A percentile compares a stretch with the other conserved stretches of the same genome.
These are phyloP conservation scores for Premnoplex brunnescens DNA, from an alignment of 2,797 vertebrate genomes.

Conservation along the genomic window DNA sequence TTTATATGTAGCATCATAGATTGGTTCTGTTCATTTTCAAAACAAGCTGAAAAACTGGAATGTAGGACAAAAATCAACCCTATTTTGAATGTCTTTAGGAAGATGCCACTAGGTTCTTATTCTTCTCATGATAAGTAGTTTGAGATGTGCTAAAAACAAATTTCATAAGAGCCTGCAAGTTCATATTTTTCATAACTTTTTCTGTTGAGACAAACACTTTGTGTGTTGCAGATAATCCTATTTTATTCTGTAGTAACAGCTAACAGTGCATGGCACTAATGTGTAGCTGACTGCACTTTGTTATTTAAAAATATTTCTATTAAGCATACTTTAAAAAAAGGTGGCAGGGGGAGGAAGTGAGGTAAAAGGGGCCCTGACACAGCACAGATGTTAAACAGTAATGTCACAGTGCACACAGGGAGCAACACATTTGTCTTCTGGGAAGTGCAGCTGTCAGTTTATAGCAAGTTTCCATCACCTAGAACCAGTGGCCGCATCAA, in stretches of 20 bases:
- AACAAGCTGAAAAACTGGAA: not conserved
- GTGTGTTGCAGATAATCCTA: not conserved
- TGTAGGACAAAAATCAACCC: not conserved
- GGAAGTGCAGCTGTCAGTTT: constrained; percentile 16
- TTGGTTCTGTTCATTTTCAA: not conserved
- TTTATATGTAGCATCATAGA: accelerated
- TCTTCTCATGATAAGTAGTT: not conserved
- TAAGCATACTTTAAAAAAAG: not conserved
- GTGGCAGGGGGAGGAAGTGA: not conserved
- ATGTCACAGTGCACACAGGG: not conserved
- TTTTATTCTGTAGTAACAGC: not conserved
- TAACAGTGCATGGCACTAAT: not conserved
- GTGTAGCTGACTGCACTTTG: not conserved
- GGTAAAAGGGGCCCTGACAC: not conserved
- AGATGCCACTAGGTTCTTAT: not conserved
- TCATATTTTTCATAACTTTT: not conserved
- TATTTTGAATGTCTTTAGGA: not conserved
- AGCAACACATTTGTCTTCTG: not conserved
- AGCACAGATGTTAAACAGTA: constrained; percentile 35
- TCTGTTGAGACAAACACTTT: not conserved
- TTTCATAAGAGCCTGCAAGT: not conserved
- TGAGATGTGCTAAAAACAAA: not conserved
- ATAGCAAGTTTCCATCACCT: not conserved
- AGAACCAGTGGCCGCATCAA: not conserved
- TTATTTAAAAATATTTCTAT: not conserved